Conservation (phyloP, 2,113 vertebrate genomes). For the Circaetus cinerascens region DNA sequence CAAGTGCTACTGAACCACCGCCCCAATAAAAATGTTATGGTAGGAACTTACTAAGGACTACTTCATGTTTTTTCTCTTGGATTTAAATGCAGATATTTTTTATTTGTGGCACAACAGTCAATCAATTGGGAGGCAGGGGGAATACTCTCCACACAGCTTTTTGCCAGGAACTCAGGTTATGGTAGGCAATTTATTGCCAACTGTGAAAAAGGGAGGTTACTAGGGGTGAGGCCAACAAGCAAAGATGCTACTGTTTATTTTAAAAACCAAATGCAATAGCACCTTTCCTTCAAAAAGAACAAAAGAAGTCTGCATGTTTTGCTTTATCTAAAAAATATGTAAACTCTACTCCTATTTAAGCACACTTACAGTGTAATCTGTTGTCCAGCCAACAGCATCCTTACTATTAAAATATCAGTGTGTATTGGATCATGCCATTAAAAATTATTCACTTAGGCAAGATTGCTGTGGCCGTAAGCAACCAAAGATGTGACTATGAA, state of each 20-base stretch:
- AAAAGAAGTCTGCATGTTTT: neutral
- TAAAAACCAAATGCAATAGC: neutral
- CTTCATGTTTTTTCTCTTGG: neutral
- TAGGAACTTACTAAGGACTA: neutral
- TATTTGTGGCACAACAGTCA: neutral
- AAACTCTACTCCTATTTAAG: neutral
- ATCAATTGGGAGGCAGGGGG: fast-evolving
- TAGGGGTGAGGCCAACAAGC: neutral
- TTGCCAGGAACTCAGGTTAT: neutral
- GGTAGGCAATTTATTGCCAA: neutral
- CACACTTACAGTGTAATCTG: neutral
- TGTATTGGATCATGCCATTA: neutral
- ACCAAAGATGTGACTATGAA: neutral
- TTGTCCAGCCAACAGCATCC: neutral
- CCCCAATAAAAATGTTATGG: neutral
- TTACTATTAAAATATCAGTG: neutral
- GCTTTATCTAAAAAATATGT: neutral
- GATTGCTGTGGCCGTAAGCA: neutral
- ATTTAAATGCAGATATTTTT: neutral
- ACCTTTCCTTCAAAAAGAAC: neutral
- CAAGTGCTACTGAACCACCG: neutral
- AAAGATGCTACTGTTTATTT: neutral
- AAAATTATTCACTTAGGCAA: neutral
- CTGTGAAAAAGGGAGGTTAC: neutral
- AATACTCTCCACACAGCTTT: neutral